These are phyloP conservation scores for Harpalus rubripes DNA, from an alignment of 2,888 invertebrate genomes.

Conservation along the genomic window DNA sequence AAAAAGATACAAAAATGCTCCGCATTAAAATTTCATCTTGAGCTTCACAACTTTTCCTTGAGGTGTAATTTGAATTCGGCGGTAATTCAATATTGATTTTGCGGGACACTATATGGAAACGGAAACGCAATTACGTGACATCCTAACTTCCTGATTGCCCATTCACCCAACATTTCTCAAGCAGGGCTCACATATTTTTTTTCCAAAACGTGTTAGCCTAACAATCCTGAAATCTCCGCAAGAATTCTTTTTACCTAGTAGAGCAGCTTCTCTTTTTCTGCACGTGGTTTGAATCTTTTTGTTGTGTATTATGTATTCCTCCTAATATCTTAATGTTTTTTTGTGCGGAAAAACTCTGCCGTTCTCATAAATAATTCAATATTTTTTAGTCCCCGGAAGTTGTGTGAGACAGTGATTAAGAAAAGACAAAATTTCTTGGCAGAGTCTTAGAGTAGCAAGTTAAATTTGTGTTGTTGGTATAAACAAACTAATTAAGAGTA, in stretches of 20 bases:
- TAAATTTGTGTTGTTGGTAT: constrained; percentile 16
- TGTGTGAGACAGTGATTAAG: background rate
- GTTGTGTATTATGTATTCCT: constrained; percentile 2
- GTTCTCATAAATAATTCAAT: constrained; percentile 24
- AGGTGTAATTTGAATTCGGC: constrained; percentile 23
- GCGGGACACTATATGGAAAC: constrained; percentile 46
- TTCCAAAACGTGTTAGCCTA: background rate
- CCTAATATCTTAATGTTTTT: background rate
- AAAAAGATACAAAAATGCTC: background rate
- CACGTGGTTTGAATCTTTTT: background rate
- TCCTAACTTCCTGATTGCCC: constrained; percentile 45
- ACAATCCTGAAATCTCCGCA: background rate
- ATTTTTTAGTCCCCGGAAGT: constrained; percentile 10
- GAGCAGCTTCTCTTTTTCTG: too few relatives aligned
- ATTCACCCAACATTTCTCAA: constrained; percentile 3
- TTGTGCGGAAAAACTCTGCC: background rate
- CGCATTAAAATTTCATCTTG: constrained; percentile 17
- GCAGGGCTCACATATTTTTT: background rate
- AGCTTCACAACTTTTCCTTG: background rate
- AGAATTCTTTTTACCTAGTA: background rate
- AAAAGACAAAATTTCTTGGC: background rate
- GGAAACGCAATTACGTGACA: constrained; percentile 56
- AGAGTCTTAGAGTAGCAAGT: constrained; percentile 9
- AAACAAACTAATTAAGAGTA: constrained; percentile 32
- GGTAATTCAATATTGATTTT: constrained; percentile 59